phyloP scores from a whole-genome alignment of 2,113 vertebrate species.

The Theristicus caerulescens region DNA sequence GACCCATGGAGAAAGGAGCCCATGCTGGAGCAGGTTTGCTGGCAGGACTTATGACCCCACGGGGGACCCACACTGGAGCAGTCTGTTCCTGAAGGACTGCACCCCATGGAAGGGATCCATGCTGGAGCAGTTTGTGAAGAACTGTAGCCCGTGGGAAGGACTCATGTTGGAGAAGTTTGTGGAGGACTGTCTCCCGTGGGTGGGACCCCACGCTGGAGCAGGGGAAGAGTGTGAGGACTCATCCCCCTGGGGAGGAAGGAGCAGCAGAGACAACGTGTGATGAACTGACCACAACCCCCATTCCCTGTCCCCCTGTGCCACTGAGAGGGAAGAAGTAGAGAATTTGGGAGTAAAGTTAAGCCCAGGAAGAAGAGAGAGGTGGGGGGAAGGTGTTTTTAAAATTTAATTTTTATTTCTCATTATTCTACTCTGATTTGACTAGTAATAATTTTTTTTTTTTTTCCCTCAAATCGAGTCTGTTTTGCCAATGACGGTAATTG shows the following conservation, averaged over 20 bases:
- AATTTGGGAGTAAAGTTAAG: not conserved
- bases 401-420: not conserved
- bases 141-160: not conserved
- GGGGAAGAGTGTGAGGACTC: too few relatives aligned
- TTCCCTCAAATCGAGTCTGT: not conserved
- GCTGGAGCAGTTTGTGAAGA: not conserved
- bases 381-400: not conserved
- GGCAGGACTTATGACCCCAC: not conserved
- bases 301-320: accelerated
- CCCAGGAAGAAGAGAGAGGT: not conserved
- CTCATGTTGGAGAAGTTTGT: too few relatives aligned
- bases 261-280: too few relatives aligned
- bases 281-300: not conserved
- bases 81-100: not conserved
- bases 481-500: not conserved
- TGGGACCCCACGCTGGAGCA: too few relatives aligned
- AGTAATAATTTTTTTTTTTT: not conserved
- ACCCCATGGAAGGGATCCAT: not conserved
- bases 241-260: too few relatives aligned
- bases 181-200: too few relatives aligned
- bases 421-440: not conserved
- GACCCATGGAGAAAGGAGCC: not conserved
- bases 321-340: too few relatives aligned
- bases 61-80: not conserved
- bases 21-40: not conserved